phyloP scores from a whole-genome alignment of 2,113 vertebrate species.

The Rhinoderma darwinii region DNA sequence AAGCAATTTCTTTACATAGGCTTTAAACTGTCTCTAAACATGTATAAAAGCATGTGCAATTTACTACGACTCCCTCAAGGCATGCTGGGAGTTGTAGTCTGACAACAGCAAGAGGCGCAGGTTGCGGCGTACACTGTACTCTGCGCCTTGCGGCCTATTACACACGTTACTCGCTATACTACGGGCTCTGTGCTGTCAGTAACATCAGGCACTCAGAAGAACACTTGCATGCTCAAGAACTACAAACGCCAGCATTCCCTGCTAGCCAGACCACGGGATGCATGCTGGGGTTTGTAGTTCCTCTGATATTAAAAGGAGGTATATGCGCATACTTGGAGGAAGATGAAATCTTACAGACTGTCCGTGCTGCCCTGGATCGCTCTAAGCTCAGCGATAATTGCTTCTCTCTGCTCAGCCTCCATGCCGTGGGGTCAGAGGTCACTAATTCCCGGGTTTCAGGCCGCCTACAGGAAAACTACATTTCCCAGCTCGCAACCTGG shows the following conservation, averaged over 20 bases:
- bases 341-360: slow-evolving; percentile 68
- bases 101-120: too few relatives aligned
- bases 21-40: too few relatives aligned
- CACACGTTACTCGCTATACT: neutral
- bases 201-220: neutral
- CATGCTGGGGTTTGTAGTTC: neutral
- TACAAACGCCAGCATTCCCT: neutral
- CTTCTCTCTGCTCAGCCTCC: slow-evolving; percentile 58
- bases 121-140: neutral
- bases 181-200: neutral
- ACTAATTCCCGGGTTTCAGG: slow-evolving; percentile 5
- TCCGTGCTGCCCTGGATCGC: slow-evolving; percentile 41
- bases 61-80: neutral
- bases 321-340: neutral
- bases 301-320: neutral
- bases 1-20: too few relatives aligned
- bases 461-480: slow-evolving; percentile 1
- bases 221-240: neutral
- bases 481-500: neutral
- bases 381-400: slow-evolving; percentile 51
- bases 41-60: too few relatives aligned
- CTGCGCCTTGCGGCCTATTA: too few relatives aligned
- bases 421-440: slow-evolving; percentile 61
- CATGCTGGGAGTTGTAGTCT: neutral
- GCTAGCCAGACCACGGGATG: neutral